These are phyloP conservation scores for Acrobasis consociella DNA, from an alignment of 2,888 invertebrate species.

Conservation along the genomic window DNA sequence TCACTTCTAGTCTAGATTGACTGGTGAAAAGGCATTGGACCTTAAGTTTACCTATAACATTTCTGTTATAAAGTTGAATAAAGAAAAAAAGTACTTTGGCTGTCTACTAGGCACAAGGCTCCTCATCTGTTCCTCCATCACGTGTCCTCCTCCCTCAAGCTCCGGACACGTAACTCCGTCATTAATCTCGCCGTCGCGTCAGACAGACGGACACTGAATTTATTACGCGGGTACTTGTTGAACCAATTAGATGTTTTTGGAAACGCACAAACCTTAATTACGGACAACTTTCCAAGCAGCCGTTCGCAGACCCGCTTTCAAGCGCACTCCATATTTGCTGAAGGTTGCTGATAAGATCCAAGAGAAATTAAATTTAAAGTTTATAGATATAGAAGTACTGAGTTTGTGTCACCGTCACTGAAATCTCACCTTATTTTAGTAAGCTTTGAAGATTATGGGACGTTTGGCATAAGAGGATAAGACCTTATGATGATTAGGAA, in stretches of 20 bases:
- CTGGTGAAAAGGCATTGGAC: too few species aligned
- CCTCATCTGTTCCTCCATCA: not conserved
- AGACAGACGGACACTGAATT: constrained; percentile 21
- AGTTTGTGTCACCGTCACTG: too few species aligned
- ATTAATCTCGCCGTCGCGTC: constrained; percentile 11
- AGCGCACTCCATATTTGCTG: not conserved
- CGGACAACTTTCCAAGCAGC: constrained; percentile 11
- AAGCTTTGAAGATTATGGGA: too few species aligned
- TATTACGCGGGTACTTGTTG: constrained; percentile 15
- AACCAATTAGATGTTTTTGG: constrained; percentile 23
- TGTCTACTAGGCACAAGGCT: not conserved
- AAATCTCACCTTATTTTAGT: too few species aligned
- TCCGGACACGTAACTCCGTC: constrained; percentile 14
- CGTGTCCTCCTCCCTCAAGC: not conserved
- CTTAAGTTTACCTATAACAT: too few species aligned
- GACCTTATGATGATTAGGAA: too few species aligned
- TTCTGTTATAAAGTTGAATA: too few species aligned
- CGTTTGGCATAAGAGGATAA: too few species aligned
- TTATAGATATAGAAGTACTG: not conserved
- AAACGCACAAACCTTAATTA: constrained; percentile 13
- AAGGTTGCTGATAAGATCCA: constrained; percentile 8
- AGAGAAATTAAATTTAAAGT: not conserved
- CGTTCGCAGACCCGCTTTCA: not conserved
- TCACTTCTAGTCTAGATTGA: too few species aligned
- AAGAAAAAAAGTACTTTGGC: too few species aligned